Percentiles rank a stretch among this genome's conserved stretches.
Conservation (phyloP, 2,113 vertebrate species). For the Ailurus styani region DNA sequence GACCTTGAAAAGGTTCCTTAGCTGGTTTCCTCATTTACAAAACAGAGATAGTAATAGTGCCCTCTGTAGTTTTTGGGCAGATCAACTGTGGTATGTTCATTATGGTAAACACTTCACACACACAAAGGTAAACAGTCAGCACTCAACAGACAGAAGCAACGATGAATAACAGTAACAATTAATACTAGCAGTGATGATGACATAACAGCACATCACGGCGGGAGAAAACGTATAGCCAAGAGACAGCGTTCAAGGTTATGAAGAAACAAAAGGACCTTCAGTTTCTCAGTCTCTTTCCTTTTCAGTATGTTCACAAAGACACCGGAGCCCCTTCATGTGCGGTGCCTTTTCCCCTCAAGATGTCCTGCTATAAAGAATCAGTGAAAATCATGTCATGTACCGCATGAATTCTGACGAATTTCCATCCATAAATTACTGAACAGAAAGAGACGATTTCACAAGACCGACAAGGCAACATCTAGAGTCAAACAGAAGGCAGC, state of each 20-base stretch:
- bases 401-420: not conserved
- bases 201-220: not conserved
- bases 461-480: not conserved
- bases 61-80: not conserved
- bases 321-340: not conserved
- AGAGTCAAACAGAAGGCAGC: not conserved
- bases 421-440: not conserved
- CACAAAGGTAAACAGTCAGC: not conserved
- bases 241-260: not conserved
- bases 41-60: not conserved
- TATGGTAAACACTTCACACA: not conserved
- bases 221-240: not conserved
- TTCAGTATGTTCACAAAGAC: not conserved
- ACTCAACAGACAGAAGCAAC: not conserved
- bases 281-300: not conserved
- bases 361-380: not conserved
- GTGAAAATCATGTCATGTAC: not conserved
- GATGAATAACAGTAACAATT: not conserved
- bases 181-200: not conserved
- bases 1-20: not conserved
- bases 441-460: not conserved
- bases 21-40: not conserved
- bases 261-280: not conserved
- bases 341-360: not conserved
- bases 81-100: not conserved